Base-by-base conservation (phyloP, 35 echinoderm and acorn worm genomes). In the Strongylocentrotus purpuratus region DNA sequence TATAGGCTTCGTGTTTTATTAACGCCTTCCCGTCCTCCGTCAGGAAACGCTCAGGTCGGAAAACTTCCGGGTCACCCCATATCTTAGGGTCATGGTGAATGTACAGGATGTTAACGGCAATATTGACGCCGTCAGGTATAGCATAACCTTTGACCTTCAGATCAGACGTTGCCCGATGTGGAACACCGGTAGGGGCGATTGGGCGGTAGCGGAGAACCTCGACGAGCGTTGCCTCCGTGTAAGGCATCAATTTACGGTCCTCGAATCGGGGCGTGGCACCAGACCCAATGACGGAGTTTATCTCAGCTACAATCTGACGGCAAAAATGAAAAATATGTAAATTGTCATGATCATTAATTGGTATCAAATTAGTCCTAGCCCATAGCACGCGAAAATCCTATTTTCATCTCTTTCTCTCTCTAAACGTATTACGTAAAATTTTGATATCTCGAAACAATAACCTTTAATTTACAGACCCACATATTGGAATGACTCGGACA, bases 171-270 rank as follows among this genome's bases (percentile, higher is more conserved):
- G 86, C 47, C 28, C 93, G 95, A 32, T 91, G 96, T 15, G 96
- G 96, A 13, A 97, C 92, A 48, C 95, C 93, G 12, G 41, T 48
- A 18, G 91, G 92, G 8, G 88, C 94, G 13, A 96, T 88, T 46
- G 94, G 94, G 11, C 85, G 91, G 45, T 86, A 95, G 9, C 96
- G 96, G 48, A 92, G 95, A 18, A 98, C 87, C 58, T 97, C 96
- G 70, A 96, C 90, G 11, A 96, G 48, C 4, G 96, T 96, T 58
- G 97, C 97, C 70, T 98, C 96, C 33, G 96, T 97, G 50, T 94
- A 98, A 1, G 97, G 97, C 94, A 96, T 95, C 50, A 33, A 41
- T 22, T 90, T 45, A 25, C 95, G 86, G 48, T 95, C 94, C 20
- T 88, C 86, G 45, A 35, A 88, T 46, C 25, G 9, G 32, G 86